A percentile compares a stretch with the other conserved stretches of the same genome.
phyloP scores from a whole-genome alignment of 1,140 invertebrate genomes.

The Cherax quadricarinatus region DNA sequence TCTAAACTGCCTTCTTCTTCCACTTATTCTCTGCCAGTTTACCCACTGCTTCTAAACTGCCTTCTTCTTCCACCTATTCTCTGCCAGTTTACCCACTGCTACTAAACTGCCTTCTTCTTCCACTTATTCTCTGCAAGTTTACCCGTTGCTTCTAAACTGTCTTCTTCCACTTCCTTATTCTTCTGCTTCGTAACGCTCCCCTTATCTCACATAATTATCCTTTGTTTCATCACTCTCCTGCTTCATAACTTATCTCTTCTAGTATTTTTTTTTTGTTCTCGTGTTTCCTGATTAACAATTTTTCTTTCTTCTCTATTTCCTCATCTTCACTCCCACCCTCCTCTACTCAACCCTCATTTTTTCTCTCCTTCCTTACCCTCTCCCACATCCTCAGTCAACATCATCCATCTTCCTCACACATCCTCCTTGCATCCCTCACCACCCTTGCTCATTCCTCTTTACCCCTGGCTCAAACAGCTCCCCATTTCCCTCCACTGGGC shows the following conservation, averaged over 20 bases:
- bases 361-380: background rate
- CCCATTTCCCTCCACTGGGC: too few relatives aligned
- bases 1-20: background rate
- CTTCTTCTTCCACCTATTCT: background rate
- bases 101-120: background rate
- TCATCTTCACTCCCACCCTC: too few relatives aligned
- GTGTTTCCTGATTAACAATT: too few relatives aligned
- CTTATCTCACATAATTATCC: background rate
- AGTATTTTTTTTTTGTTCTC: too few relatives aligned
- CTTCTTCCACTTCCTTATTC: background rate
- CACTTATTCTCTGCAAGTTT: background rate
- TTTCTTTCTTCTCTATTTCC: background rate
- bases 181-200: background rate
- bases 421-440: too few relatives aligned
- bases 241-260: background rate
- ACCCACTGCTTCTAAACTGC: background rate
- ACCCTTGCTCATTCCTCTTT: too few relatives aligned
- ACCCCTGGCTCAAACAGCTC: too few relatives aligned
- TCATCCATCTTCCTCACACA: background rate
- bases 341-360: too few relatives aligned
- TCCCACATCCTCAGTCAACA: background rate
- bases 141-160: background rate
- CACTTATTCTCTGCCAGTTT: background rate
- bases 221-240: background rate
- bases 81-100: background rate